Evolutionary conservation across 2,113 vertebrate species (phyloP).

Genomic region (Pygathrix nemaeus): DNA sequence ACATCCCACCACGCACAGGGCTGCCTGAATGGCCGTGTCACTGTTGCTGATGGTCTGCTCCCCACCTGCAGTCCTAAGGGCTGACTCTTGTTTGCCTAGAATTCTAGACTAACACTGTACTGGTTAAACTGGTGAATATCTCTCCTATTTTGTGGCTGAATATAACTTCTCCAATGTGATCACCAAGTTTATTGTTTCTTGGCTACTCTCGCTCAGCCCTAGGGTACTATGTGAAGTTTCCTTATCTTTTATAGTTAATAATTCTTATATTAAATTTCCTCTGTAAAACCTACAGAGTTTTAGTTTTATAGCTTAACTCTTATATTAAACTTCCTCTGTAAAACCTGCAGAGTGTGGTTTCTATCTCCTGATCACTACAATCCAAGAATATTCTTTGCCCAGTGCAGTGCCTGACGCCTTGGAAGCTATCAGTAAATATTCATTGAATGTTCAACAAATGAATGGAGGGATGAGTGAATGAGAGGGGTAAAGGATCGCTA

Average conservation of each 20-base stretch:
- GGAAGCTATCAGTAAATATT: background rate
- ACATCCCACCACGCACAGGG: background rate
- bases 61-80: background rate
- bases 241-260: background rate
- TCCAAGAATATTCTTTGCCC: background rate
- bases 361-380: background rate
- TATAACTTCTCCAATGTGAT: background rate
- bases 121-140: too few species aligned
- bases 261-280: background rate
- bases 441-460: background rate
- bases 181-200: background rate
- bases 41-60: background rate
- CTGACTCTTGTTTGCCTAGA: background rate
- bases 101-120: background rate
- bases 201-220: background rate
- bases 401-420: background rate
- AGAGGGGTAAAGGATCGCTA: background rate
- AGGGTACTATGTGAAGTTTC: background rate
- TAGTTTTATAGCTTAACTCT: background rate
- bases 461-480: background rate
- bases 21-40: background rate
- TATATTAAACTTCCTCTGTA: background rate
- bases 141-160: background rate
- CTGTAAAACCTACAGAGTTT: background rate
- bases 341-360: background rate